phyloP scores from a whole-genome alignment of 2,113 vertebrate species.

The Taurulus bubalis region DNA sequence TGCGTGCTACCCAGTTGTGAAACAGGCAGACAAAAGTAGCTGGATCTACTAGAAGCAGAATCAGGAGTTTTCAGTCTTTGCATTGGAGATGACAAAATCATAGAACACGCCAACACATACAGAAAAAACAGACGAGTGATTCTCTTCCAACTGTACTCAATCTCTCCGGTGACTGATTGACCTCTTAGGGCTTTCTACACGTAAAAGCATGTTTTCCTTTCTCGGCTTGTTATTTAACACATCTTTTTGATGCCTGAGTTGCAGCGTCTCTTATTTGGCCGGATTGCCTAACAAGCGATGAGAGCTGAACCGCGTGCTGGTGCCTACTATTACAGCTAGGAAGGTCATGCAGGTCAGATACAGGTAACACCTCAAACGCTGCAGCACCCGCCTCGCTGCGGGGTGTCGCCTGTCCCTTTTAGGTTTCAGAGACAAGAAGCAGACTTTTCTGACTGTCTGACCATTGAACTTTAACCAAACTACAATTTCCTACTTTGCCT shows the following conservation, averaged over 20 bases:
- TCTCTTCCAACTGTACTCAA: constrained; percentile 28
- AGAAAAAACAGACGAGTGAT: constrained; percentile 25
- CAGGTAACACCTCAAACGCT: constrained; percentile 47
- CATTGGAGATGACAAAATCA: constrained; percentile 12
- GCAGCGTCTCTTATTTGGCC: constrained; percentile 55
- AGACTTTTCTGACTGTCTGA: not conserved
- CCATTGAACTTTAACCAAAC: constrained; percentile 21
- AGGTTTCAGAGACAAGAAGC: not conserved
- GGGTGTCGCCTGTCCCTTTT: constrained; percentile 1
- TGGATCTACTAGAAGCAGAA: not conserved
- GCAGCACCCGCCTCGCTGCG: not conserved
- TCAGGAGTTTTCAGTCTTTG: constrained; percentile 38
- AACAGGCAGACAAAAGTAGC: not conserved
- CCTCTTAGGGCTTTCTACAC: constrained; percentile 36
- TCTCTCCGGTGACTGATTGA: constrained; percentile 44
- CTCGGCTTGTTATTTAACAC: constrained; percentile 76
- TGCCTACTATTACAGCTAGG: constrained; percentile 58
- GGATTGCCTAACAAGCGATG: constrained; percentile 57
- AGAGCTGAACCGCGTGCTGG: constrained; percentile 42
- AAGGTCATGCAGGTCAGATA: constrained; percentile 43
- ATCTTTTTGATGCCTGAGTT: constrained; percentile 57
- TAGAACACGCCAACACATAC: constrained; percentile 19
- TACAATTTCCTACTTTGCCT: constrained; percentile 31
- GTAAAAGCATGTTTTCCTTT: constrained; percentile 28
- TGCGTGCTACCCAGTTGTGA: not conserved